These are phyloP conservation scores for Napeogenes sylphis DNA, from an alignment of 2,888 invertebrate genomes.

Conservation along the genomic window DNA sequence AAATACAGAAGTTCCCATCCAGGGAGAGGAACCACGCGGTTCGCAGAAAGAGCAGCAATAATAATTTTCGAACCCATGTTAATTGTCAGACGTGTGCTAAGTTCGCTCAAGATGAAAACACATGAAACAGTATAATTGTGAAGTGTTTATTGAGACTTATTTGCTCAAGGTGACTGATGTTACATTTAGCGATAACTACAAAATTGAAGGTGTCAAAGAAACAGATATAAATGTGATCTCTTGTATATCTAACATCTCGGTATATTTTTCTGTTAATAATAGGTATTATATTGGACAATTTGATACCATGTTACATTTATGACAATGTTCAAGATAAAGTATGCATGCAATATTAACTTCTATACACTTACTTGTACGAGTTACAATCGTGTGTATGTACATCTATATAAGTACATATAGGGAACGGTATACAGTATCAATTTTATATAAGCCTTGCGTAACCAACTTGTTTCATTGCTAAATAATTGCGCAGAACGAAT, in stretches of 20 bases:
- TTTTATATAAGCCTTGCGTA: too few relatives aligned
- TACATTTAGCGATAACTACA: neutral
- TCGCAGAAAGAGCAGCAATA: slow-evolving; percentile 75
- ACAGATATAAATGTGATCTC: neutral
- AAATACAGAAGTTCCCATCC: slow-evolving; percentile 81
- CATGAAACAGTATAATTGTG: slow-evolving; percentile 38
- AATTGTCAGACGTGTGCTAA: slow-evolving; percentile 65
- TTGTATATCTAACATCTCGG: neutral
- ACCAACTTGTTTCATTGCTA: too few relatives aligned
- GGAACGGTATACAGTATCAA: too few relatives aligned
- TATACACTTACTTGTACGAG: neutral
- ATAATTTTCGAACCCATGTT: slow-evolving; percentile 55
- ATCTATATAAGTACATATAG: too few relatives aligned
- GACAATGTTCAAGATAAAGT: neutral
- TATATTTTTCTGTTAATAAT: neutral
- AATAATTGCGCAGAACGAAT: too few relatives aligned
- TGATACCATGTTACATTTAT: neutral
- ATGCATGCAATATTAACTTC: neutral
- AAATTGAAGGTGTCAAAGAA: neutral
- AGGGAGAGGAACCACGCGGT: slow-evolving; percentile 83
- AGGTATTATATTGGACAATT: neutral
- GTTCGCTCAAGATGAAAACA: slow-evolving; percentile 57
- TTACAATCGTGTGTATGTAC: neutral
- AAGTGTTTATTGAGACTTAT: slow-evolving; percentile 10
- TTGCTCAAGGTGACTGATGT: slow-evolving; percentile 19